Conservation (phyloP, 2,797 vertebrate species). For the Epinephelus malabaricus region DNA sequence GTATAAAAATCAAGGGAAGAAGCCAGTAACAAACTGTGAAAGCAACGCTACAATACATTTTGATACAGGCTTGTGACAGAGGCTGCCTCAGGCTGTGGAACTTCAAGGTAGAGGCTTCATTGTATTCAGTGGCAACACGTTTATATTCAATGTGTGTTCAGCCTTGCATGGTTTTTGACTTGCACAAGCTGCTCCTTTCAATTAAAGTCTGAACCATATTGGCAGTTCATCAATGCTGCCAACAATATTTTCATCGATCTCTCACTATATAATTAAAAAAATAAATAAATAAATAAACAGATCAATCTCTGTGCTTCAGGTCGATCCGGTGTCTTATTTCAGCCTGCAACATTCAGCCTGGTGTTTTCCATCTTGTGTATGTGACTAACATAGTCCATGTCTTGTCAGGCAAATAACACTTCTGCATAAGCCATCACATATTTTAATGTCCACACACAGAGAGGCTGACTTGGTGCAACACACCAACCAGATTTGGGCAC, state of each 20-base stretch:
- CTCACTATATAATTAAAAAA: neutral
- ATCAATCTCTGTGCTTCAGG: neutral
- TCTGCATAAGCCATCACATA: conserved; percentile 17
- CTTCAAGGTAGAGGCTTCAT: neutral
- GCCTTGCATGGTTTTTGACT: neutral
- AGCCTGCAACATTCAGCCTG: conserved; percentile 20
- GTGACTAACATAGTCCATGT: neutral
- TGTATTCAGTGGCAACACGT: neutral
- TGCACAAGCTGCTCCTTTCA: conserved; percentile 6
- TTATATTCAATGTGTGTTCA: conserved; percentile 1
- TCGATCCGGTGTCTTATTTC: neutral
- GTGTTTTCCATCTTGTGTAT: conserved; percentile 9
- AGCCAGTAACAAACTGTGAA: neutral
- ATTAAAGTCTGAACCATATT: neutral
- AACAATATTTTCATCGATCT: conserved; percentile 29
- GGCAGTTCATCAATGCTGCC: conserved; percentile 1
- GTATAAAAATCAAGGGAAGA: neutral
- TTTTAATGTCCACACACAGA: conserved; percentile 9
- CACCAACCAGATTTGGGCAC: conserved; percentile 13
- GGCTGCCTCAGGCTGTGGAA: neutral
- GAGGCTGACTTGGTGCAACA: conserved; percentile 5
- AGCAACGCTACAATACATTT: neutral
- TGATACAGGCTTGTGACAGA: neutral
- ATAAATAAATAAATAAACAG: too few species aligned
- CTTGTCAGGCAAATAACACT: neutral